phyloP scores from a whole-genome alignment of 2,113 vertebrate species.

The Gavialis gangeticus region DNA sequence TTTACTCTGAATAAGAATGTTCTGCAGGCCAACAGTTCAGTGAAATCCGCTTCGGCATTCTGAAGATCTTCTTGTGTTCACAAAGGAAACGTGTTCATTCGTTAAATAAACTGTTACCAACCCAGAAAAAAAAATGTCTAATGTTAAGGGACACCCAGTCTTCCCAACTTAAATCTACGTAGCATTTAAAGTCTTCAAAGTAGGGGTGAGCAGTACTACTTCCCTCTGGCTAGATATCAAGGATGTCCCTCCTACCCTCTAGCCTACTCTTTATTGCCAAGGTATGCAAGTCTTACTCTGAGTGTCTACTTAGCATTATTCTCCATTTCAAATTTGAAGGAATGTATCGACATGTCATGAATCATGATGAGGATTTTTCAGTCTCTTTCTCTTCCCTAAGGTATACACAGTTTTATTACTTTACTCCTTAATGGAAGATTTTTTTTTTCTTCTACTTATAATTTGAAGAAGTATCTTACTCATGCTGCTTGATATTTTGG shows the following conservation, averaged over 20 bases:
- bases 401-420: background rate
- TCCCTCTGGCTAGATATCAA: background rate
- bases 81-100: background rate
- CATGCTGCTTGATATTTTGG: slow-evolving; percentile 11
- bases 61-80: accelerated
- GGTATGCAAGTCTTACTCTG: background rate
- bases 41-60: background rate
- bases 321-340: background rate
- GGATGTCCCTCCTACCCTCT: background rate
- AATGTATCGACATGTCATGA: background rate
- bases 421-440: background rate
- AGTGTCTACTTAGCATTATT: background rate
- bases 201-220: background rate
- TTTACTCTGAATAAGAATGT: background rate
- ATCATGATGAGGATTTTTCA: background rate
- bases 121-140: too few species aligned
- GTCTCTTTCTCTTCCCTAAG: background rate
- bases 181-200: background rate
- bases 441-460: background rate
- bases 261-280: background rate
- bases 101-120: background rate
- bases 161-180: background rate
- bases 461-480: background rate
- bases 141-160: background rate
- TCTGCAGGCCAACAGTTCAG: background rate